Conservation (phyloP, 1,140 invertebrate species). For the Drosophila oshimai region DNA sequence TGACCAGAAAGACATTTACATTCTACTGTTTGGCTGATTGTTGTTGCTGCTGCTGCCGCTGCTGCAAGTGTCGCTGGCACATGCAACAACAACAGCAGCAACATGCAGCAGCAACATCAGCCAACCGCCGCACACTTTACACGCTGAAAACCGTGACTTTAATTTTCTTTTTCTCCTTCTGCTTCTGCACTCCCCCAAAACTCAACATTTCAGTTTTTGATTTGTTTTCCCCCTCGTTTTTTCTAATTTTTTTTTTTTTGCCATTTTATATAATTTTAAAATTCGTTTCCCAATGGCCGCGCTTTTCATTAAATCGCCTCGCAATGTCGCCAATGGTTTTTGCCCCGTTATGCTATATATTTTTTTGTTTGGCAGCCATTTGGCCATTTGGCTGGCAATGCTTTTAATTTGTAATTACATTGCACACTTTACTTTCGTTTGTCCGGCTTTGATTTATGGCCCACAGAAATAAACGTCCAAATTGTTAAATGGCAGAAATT, state of each 20-base stretch:
- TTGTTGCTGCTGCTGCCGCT: slow-evolving; percentile 37
- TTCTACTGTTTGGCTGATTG: slow-evolving; percentile 70
- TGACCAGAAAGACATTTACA: slow-evolving; percentile 80
- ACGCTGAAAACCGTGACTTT: slow-evolving; percentile 79
- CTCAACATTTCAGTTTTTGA: slow-evolving; percentile 41
- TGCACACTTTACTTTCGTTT: slow-evolving; percentile 75
- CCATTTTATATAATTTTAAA: slow-evolving; percentile 75
- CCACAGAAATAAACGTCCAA: slow-evolving; percentile 50
- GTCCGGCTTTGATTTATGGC: slow-evolving; percentile 71
- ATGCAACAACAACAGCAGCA: slow-evolving; percentile 42
- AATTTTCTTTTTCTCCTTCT: slow-evolving; percentile 64
- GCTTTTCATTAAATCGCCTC: slow-evolving; percentile 73
- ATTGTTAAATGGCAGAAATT: slow-evolving; percentile 51
- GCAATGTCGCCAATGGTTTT: slow-evolving; percentile 66
- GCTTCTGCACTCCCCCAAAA: not conserved
- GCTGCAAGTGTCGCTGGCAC: slow-evolving; percentile 60
- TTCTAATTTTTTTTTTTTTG: slow-evolving; percentile 18
- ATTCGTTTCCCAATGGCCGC: slow-evolving; percentile 66
- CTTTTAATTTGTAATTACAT: slow-evolving; percentile 76
- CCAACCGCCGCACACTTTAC: slow-evolving; percentile 59
- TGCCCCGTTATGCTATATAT: slow-evolving; percentile 4
- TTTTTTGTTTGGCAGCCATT: slow-evolving; percentile 1
- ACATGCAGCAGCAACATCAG: slow-evolving; percentile 22
- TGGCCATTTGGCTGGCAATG: slow-evolving; percentile 22
- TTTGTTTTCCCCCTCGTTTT: slow-evolving; percentile 60